phyloP scores from a whole-genome alignment of 2,113 vertebrate species.

The Pterocles orientalis region DNA sequence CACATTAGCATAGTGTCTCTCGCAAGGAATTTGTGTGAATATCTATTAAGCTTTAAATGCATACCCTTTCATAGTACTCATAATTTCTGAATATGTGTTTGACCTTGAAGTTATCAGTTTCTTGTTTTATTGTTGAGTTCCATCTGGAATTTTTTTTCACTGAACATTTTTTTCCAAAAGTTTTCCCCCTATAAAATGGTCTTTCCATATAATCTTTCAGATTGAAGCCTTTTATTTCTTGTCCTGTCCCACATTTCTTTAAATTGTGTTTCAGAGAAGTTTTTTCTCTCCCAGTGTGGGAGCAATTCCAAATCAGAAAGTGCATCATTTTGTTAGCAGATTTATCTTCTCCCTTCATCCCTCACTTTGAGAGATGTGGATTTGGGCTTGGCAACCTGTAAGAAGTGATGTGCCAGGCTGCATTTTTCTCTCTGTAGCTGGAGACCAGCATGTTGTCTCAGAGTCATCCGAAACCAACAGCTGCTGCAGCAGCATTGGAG shows the following conservation, averaged over 20 bases:
- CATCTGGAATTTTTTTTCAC: not conserved
- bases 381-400: not conserved
- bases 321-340: not conserved
- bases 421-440: not conserved
- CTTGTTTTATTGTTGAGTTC: not conserved
- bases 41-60: not conserved
- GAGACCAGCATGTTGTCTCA: not conserved
- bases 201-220: not conserved
- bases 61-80: not conserved
- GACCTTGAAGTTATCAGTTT: not conserved
- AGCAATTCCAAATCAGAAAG: not conserved
- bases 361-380: not conserved
- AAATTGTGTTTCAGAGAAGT: not conserved
- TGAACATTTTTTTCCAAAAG: not conserved
- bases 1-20: not conserved
- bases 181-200: not conserved
- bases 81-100: not conserved
- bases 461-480: rapidly evolving
- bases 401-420: not conserved
- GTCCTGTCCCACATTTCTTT: not conserved
- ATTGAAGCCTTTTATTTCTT: not conserved
- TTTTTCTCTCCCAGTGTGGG: not conserved
- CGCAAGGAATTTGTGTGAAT: not conserved
- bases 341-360: not conserved
- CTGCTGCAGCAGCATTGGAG: not conserved